Evolutionary conservation across 2,113 vertebrate species (phyloP).

Genomic region (Gymnogyps californianus): DNA sequence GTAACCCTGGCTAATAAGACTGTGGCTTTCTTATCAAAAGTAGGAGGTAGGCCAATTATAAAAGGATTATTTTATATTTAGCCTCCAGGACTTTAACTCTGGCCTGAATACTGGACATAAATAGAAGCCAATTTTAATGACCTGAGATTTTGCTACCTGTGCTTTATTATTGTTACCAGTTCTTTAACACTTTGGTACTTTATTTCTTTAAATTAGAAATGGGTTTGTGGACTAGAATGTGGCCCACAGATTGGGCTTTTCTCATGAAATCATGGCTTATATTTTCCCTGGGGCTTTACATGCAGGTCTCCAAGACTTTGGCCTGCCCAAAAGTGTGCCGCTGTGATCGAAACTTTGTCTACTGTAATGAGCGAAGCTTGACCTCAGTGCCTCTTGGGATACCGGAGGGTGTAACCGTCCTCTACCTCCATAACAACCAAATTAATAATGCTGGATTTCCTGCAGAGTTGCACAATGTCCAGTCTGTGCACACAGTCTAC

Average conservation of each 20-base stretch:
- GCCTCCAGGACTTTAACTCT: conserved; percentile 16
- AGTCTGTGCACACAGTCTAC: conserved; percentile 90
- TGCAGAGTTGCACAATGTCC: conserved; percentile 89
- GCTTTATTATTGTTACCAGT: conserved; percentile 40
- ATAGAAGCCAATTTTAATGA: conserved; percentile 57
- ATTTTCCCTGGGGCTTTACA: conserved; percentile 85
- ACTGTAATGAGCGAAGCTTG: conserved; percentile 98
- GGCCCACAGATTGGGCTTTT: conserved; percentile 86
- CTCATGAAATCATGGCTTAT: conserved; percentile 89
- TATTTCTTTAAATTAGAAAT: conserved; percentile 79
- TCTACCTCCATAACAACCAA: conserved; percentile 99
- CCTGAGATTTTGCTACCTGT: conserved; percentile 52
- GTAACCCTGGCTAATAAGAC: conserved; percentile 74
- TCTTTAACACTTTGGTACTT: conserved; percentile 40
- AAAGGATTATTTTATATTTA: conserved; percentile 70
- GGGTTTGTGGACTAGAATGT: conserved; percentile 84
- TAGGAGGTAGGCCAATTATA: conserved; percentile 69
- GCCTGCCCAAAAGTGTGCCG: conserved; percentile 93
- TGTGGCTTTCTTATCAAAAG: conserved; percentile 57
- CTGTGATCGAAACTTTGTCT: conserved; percentile 92
- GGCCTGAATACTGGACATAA: conserved; percentile 53
- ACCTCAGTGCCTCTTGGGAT: conserved; percentile 99
- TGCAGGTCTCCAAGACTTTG: conserved; percentile 79
- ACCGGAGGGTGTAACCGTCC: conserved; percentile 90
- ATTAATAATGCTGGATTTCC: conserved; percentile 99